Evolutionary conservation across 2,113 vertebrate species (phyloP).

Genomic region (Penelope pileata): DNA sequence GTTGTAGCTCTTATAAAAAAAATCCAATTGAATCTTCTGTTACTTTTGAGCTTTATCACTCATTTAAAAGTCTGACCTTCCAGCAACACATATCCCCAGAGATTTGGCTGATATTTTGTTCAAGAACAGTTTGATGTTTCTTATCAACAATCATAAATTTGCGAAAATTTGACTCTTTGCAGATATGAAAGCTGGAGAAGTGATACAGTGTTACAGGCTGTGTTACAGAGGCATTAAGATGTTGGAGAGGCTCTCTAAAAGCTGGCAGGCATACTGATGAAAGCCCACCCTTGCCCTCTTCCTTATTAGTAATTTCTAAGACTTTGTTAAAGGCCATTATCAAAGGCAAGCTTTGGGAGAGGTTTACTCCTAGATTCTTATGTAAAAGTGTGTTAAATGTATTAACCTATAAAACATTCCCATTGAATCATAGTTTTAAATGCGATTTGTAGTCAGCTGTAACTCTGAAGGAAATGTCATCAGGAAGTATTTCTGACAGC

Average conservation of each 20-base stretch:
- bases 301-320: neutral
- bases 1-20: neutral
- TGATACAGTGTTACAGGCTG: neutral
- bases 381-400: neutral
- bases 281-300: neutral
- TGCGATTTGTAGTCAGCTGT: neutral
- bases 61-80: neutral
- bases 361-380: neutral
- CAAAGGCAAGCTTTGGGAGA: neutral
- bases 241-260: neutral
- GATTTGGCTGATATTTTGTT: neutral
- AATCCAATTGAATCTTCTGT: fast-evolving
- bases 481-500: neutral
- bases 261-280: neutral
- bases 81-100: neutral
- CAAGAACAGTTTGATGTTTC: neutral
- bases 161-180: neutral
- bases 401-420: neutral
- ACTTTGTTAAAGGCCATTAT: neutral
- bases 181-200: neutral
- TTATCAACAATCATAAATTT: neutral
- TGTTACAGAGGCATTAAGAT: neutral
- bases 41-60: neutral
- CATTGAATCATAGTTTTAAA: neutral
- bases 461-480: neutral